A percentile compares a stretch with the other conserved stretches of the same genome.
Evolutionary conservation across 2,888 invertebrate species (phyloP).

Genomic region (Myopa tessellatipennis): DNA sequence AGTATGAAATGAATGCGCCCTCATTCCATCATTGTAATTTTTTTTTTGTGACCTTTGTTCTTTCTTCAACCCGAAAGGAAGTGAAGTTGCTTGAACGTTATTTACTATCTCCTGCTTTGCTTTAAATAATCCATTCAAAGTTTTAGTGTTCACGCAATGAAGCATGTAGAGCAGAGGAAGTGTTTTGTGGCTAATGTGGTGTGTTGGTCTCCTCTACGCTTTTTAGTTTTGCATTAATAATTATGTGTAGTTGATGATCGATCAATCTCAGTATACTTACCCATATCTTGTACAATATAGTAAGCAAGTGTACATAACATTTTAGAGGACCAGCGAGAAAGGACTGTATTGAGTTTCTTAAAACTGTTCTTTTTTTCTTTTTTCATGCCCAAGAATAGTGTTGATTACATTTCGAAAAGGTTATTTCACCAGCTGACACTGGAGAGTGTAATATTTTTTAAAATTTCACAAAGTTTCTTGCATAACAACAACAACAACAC

Average conservation of each 20-base stretch:
- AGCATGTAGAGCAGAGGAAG: slow-evolving; percentile 20
- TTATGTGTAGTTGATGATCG: background rate
- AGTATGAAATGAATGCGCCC: slow-evolving; percentile 24
- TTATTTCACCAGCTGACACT: slow-evolving; percentile 18
- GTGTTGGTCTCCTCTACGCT: background rate
- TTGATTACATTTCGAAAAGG: slow-evolving; percentile 7
- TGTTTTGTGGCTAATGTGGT: slow-evolving; percentile 32
- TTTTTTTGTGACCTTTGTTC: background rate
- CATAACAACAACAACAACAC: background rate
- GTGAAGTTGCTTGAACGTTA: slow-evolving; percentile 24
- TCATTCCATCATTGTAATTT: slow-evolving; percentile 1
- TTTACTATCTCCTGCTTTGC: background rate
- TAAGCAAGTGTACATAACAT: background rate
- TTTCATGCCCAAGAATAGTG: background rate
- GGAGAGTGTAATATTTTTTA: background rate
- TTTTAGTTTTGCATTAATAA: too few relatives aligned
- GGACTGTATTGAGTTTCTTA: slow-evolving; percentile 7
- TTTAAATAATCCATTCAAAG: slow-evolving; percentile 9
- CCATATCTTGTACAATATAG: too few relatives aligned
- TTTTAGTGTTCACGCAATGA: background rate
- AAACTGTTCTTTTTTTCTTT: background rate
- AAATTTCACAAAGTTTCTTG: background rate
- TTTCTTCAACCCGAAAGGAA: slow-evolving; percentile 3
- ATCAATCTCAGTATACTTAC: slow-evolving; percentile 3
- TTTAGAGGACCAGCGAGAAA: background rate